A percentile compares a stretch with the other conserved stretches of the same genome.
These are phyloP conservation scores for Hypsibius dujardini DNA, from an alignment of 1,140 invertebrate species.

Conservation along the genomic window DNA sequence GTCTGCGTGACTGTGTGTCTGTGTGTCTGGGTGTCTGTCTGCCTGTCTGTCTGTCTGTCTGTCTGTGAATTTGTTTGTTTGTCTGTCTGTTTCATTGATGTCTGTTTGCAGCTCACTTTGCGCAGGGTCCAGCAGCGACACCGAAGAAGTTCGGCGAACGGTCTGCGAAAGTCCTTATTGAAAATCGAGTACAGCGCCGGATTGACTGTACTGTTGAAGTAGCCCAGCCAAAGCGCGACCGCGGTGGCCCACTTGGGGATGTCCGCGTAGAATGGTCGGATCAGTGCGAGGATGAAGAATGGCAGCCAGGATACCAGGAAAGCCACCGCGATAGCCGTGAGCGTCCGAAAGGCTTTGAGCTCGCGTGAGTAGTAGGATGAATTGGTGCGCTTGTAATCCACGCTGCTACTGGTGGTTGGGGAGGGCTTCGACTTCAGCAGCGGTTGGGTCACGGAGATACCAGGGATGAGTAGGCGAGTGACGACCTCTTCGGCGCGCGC, in stretches of 20 bases:
- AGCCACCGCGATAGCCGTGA: slow-evolving; percentile 83
- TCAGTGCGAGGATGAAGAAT: slow-evolving; percentile 91
- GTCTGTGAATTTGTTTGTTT: no score
- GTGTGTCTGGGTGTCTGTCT: no score
- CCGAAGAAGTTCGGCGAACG: background rate
- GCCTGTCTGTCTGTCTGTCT: no score
- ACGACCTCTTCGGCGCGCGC: background rate
- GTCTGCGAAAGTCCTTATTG: slow-evolving; percentile 3
- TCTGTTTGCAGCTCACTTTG: background rate
- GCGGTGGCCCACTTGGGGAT: background rate
- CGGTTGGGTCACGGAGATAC: background rate
- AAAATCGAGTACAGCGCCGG: slow-evolving; percentile 53
- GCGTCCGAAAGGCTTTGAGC: slow-evolving; percentile 67
- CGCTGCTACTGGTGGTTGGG: background rate
- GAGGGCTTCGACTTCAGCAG: background rate
- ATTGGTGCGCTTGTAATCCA: background rate
- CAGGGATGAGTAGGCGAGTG: background rate
- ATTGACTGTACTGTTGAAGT: slow-evolving; percentile 71
- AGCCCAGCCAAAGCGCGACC: slow-evolving; percentile 45
- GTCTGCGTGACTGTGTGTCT: no score
- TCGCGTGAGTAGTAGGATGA: slow-evolving; percentile 33
- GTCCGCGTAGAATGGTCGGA: slow-evolving; percentile 51
- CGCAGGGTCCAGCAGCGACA: slow-evolving; percentile 8
- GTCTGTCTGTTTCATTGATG: background rate
- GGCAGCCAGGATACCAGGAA: slow-evolving; percentile 90